Base-by-base conservation (phyloP, 1,140 invertebrate species). In the Yoshiicerus persimilis region DNA sequence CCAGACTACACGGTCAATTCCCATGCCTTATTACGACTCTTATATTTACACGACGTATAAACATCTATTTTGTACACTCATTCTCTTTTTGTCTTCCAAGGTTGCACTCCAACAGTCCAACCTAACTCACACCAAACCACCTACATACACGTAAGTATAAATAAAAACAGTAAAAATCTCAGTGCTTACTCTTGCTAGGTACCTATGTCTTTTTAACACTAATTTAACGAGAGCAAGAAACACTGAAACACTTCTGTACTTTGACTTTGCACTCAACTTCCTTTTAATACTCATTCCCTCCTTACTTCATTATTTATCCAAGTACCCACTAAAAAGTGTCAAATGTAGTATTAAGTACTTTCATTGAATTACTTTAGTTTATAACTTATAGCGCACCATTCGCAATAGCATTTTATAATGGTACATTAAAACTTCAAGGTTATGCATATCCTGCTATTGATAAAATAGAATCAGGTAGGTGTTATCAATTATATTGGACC, bases 1-100 rank as follows among this genome's bases (percentile, higher is more conserved):
- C 62, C 84, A 77, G 83, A 86, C 88, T 34, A 32, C 36, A 38
- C 30, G 30, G 34, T 89, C 80, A 87, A 87, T 89, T 89, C 88
- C 88, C 88, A 89, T 80, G 88, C 75, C 86, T 41, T 77, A 70
- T 56, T 77, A 70, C 86, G 3, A 16, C 85, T 38, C 47, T 36
- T 34, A 20, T 36, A 62, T 56, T 86, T 66, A 36, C 41, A 86
- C 27, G 56, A 39, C 47, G 47, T 56, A 56, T 56, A 56, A 56
- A 56, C 47, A 56, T 56, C 47, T 56, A 56, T 20, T 47, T 41
- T 41, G 39, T 56, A 56, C 47, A 56, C 5, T 64, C 84, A 62
- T 62, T 64, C n/a, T 34, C 30, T 86, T 86, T 62, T 62, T 86
- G 16, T 36, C 30, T 66, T 36, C 16, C 75, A 80, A 80, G 34